Evolutionary conservation across 2,888 invertebrate genomes (phyloP).

Genomic region (Pammene fasciana): DNA sequence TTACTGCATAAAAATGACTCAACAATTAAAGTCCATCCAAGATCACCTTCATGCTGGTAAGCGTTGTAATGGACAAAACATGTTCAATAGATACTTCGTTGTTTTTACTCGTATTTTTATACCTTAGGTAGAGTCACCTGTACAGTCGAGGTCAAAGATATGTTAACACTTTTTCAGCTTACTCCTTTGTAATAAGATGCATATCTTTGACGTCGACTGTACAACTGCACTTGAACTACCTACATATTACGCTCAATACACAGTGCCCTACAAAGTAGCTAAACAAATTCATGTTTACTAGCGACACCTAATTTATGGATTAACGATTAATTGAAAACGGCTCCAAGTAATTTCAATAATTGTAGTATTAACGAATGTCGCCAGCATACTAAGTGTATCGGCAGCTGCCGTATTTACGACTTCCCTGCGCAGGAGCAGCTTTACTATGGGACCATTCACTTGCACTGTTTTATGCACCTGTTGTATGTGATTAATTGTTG

Average conservation of each 20-base stretch:
- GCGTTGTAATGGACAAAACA: too few species aligned
- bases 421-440: slow-evolving; percentile 66
- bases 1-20: too few species aligned
- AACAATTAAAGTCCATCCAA: too few species aligned
- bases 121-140: too few species aligned
- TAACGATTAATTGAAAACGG: slow-evolving; percentile 38
- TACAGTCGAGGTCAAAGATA: too few species aligned
- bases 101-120: too few species aligned
- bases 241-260: not conserved
- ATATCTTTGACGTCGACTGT: too few species aligned
- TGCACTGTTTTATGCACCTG: slow-evolving; percentile 69
- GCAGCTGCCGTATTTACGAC: slow-evolving; percentile 78
- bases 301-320: slow-evolving; percentile 12
- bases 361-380: slow-evolving; percentile 59
- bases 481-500: slow-evolving; percentile 74
- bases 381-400: slow-evolving; percentile 53
- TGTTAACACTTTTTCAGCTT: too few species aligned
- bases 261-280: slow-evolving; percentile 1
- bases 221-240: not conserved
- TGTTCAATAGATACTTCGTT: too few species aligned
- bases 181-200: too few species aligned
- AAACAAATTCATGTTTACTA: not conserved
- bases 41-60: too few species aligned
- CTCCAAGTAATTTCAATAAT: slow-evolving; percentile 55
- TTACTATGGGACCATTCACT: slow-evolving; percentile 60